Evolutionary conservation across 2,113 vertebrate genomes (phyloP), one percentile per base, ranked within the genome.

Genomic region (Coreoperca whiteheadi): DNA sequence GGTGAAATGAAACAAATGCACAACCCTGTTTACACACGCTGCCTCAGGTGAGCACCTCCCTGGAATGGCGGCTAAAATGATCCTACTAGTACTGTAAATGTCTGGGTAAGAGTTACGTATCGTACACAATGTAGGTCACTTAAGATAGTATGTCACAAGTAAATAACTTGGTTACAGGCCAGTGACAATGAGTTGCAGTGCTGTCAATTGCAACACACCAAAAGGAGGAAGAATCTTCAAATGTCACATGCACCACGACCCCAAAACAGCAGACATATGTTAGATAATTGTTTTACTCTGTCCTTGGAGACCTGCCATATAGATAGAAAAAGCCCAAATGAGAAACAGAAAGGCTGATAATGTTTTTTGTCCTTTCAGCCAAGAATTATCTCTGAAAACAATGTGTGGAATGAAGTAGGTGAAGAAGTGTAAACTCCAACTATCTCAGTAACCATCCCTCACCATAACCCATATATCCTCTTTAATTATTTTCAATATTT

Each of bases 1-100:
- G 94, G 92, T 94, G 94, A 93, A 94, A 94, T 93, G 94, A 95
- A 94, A 96, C 94, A 94, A 93, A 95, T 95, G 94, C 93, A 94
- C 94, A 95, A 94, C 94, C 94, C 94, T 94, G 94, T 94, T 95
- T 93, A 94, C 92, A 95, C 93, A 94, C 94, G 88, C 92, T 83
- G 86, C 88, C 84, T 90, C 81, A 81, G 83, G 89, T 90, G 89
- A 94, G 85, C 90, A 75, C 85, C 88, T 88, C 89, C 83, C 76
- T 83, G 89, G 86, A 79, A 93, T 87, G 93, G 87, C 76, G 81
- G 89, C 92, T 93, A 94, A 93, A 83, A 94, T 93, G 91, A 92
- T 87, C 86, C 90, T 92, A 94, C 88, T 85, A 88, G 83, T 92
- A 91, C 80, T 85, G 89, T 59, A 91, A 84, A 94, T 88, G 92